Evolutionary conservation across 2,113 vertebrate genomes (phyloP), one percentile per base, ranked within the genome.

Genomic region (Tachuris rubrigastra): DNA sequence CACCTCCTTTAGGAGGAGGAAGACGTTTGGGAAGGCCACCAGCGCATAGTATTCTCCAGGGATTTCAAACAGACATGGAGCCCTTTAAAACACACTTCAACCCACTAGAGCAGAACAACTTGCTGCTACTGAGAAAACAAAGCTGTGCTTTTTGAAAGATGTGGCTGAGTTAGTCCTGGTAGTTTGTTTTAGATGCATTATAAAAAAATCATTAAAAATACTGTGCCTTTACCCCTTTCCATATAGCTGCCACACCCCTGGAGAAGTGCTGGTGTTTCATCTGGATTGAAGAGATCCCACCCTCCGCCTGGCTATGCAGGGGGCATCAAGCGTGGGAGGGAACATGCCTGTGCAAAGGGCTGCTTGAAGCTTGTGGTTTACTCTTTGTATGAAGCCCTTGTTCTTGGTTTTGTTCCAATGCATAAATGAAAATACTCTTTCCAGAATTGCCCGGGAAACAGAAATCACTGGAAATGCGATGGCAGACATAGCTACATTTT

Each of bases 1-100:
- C 10, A 37, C 15, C 30, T 78, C 42, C 22, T 0, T 3, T 41
- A 15, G 60, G 18, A 30, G 18, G 18, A 0, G 39, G 19, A 42
- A 1, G 55, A 24, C 1, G 1, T 59, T 69, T 0, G 0, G 52
- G 39, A 49, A 50, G 14, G 49, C 41, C 71, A 71, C 37, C 41
- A 85, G 13, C 5, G 1, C 53, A 4, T 2, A 1, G 56, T 5
- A 1, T 79, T 68, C 27, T 60, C 30, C 8, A 10, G 24, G 52
- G 30, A 27, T 50, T 77, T 67, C 4, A 1, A 66, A 46, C 19
- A 50, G 50, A 35, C n/a, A 15, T 13, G 23, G 67, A 78, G 47
- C 17, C 24, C 52, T 89, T 78, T 23, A 41, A 78, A 62, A 31
- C 13, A n/a, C 17, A 31, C 31, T 63, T 77, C 55, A 69, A 3